A percentile compares a stretch with the other conserved stretches of the same genome.
Evolutionary conservation across 2,113 vertebrate genomes (phyloP).

Genomic region (Eupsittula cactorum): DNA sequence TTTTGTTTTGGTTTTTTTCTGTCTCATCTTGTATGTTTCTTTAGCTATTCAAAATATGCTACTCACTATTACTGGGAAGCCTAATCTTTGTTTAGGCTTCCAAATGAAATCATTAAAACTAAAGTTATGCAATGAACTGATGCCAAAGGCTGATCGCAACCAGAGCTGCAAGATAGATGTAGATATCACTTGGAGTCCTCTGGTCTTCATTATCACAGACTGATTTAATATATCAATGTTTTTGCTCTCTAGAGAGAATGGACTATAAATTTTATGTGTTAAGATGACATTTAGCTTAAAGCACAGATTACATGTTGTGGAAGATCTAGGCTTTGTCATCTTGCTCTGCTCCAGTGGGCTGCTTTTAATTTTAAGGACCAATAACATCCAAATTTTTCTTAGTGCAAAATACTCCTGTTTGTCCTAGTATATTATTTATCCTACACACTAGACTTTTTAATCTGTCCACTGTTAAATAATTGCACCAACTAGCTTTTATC

Average conservation of each 20-base stretch:
- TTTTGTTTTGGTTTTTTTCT: neutral
- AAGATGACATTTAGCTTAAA: neutral
- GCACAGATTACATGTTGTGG: neutral
- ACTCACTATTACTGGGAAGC: neutral
- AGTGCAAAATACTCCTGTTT: neutral
- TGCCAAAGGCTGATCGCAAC: neutral
- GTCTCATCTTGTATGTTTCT: neutral
- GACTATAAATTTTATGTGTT: neutral
- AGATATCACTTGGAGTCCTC: neutral
- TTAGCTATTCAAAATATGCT: neutral
- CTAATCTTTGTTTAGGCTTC: neutral
- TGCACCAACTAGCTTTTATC: neutral
- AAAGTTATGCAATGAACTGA: neutral
- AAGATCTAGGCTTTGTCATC: neutral
- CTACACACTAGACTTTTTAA: neutral
- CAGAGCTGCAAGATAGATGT: neutral
- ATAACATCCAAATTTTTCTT: neutral
- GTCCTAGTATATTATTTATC: neutral
- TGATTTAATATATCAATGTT: neutral
- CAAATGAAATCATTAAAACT: neutral
- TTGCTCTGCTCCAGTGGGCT: neutral
- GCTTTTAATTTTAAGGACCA: neutral
- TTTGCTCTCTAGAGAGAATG: neutral
- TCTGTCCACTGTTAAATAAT: neutral
- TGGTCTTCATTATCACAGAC: neutral